Evolutionary conservation across 2,797 vertebrate species (phyloP).

Genomic region (Mallotus villosus): DNA sequence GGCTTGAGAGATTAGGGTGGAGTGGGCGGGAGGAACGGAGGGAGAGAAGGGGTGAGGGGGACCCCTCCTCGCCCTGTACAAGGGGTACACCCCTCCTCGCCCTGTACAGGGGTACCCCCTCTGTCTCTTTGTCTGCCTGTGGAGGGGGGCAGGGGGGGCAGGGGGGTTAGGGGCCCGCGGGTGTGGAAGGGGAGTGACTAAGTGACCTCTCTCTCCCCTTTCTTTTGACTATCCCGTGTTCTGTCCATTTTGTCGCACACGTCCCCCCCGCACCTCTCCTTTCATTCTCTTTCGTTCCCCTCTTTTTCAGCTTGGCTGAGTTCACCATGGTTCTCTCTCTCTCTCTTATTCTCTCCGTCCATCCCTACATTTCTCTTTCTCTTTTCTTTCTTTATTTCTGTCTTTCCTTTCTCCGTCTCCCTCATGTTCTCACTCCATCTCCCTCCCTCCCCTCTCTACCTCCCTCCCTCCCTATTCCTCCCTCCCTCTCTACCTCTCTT

Average conservation of each 20-base stretch:
- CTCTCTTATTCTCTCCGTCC: slow-evolving; percentile 47
- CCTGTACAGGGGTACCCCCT: slow-evolving; percentile 67
- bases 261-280: slow-evolving; percentile 23
- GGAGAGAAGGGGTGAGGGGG: slow-evolving; percentile 28
- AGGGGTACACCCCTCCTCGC: slow-evolving; percentile 63
- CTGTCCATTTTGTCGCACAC: slow-evolving; percentile 10
- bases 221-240: slow-evolving; percentile 51
- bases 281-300: slow-evolving; percentile 70
- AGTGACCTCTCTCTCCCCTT: slow-evolving; percentile 58
- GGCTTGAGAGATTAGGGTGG: slow-evolving; percentile 41
- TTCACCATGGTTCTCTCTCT: slow-evolving; percentile 64
- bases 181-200: slow-evolving; percentile 63
- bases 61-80: slow-evolving; percentile 60
- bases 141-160: slow-evolving; percentile 52
- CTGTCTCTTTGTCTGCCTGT: slow-evolving; percentile 70
- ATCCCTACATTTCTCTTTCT: slow-evolving; percentile 36
- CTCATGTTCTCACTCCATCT: slow-evolving; percentile 72
- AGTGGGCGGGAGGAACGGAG: slow-evolving; percentile 14
- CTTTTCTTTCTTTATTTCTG: slow-evolving; percentile 23
- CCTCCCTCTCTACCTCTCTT: slow-evolving; percentile 26
- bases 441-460: slow-evolving; percentile 56
- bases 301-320: slow-evolving; percentile 71
- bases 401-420: slow-evolving; percentile 65
- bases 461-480: slow-evolving; percentile 50
- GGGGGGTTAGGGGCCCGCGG: slow-evolving; percentile 7